Conservation (phyloP, 53 echinoderm and acorn worm genomes). For the Hippasteria phrygiana region DNA sequence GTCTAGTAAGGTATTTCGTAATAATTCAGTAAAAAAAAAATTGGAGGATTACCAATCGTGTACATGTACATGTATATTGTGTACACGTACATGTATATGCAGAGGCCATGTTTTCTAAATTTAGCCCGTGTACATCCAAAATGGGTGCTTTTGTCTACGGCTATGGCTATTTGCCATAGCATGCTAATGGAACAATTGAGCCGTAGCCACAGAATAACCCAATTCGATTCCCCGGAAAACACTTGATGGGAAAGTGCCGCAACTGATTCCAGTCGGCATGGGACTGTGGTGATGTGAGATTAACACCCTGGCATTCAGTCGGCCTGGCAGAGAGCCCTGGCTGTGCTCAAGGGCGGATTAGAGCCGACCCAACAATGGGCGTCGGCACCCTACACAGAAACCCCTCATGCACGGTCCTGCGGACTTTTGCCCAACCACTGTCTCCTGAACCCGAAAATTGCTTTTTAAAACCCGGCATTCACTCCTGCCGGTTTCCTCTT, state of each 20-base stretch:
- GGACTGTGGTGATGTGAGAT: background rate
- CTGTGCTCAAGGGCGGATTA: conserved; percentile 41
- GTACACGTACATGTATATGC: too few relatives aligned
- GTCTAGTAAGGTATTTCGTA: too few relatives aligned
- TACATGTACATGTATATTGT: too few relatives aligned
- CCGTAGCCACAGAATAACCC: background rate
- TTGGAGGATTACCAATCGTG: too few relatives aligned
- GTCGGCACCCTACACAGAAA: conserved; percentile 15
- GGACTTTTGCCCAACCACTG: conserved; percentile 19
- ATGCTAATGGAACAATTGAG: too few relatives aligned
- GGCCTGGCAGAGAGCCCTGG: background rate
- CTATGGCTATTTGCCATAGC: too few relatives aligned
- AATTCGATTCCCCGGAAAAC: background rate
- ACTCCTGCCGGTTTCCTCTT: background rate
- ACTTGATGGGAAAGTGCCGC: background rate
- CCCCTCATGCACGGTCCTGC: background rate
- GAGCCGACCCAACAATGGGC: conserved; percentile 8
- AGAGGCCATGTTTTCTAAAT: too few relatives aligned
- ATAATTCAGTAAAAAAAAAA: too few relatives aligned
- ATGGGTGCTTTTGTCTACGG: too few relatives aligned
- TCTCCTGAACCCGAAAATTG: conserved; percentile 49
- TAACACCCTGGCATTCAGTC: conserved; percentile 12
- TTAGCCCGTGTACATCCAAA: too few relatives aligned
- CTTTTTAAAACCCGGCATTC: conserved; percentile 6
- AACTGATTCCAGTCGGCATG: background rate